Conservation (phyloP, 2,888 invertebrate genomes). For the Helobdella robusta region DNA sequence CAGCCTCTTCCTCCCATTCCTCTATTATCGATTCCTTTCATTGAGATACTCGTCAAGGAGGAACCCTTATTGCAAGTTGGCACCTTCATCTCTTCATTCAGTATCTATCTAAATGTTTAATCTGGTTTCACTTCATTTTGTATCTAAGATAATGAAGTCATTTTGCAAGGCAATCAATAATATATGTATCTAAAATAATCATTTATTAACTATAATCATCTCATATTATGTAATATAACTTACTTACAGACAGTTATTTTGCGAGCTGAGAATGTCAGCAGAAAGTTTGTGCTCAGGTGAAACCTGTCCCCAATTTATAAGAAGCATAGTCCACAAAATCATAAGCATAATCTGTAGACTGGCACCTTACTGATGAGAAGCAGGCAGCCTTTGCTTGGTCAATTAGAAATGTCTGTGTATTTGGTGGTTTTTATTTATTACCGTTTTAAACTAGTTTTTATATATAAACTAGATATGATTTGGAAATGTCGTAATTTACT, state of each 20-base stretch:
- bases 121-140: too few relatives aligned
- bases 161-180: too few relatives aligned
- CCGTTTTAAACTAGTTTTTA: too few relatives aligned
- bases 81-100: not conserved
- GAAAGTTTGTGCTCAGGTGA: conserved; percentile 63
- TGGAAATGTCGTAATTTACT: too few relatives aligned
- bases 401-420: too few relatives aligned
- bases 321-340: conserved; percentile 54
- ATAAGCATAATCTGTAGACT: conserved; percentile 27
- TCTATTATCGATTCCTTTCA: conserved; percentile 90
- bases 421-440: too few relatives aligned
- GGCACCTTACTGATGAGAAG: too few relatives aligned
- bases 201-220: not conserved
- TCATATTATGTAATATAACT: not conserved
- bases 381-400: too few relatives aligned
- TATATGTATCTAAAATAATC: too few relatives aligned
- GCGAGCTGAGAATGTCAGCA: conserved; percentile 67
- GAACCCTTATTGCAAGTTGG: conserved; percentile 84
- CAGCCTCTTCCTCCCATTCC: conserved; percentile 80
- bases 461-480: too few relatives aligned
- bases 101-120: not conserved
- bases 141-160: too few relatives aligned
- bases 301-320: conserved; percentile 60
- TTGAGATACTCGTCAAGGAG: conserved; percentile 84
- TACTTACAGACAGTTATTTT: conserved; percentile 60